Evolutionary conservation across 92 coral and sea anemone species (phyloP).

Genomic region (Palythoa heliodiscus): DNA sequence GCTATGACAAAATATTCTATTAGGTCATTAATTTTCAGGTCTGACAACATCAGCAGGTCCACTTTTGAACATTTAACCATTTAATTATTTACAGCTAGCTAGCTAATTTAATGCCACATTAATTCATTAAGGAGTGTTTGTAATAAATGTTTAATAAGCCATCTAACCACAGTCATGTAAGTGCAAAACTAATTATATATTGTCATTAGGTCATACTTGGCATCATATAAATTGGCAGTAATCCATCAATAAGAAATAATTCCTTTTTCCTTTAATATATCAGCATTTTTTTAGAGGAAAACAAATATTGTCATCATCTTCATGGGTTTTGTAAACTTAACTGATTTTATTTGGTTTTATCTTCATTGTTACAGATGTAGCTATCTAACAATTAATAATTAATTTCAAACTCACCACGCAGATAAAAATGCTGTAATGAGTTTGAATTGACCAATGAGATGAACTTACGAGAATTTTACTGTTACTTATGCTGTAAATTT

Average conservation of each 20-base stretch:
- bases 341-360: not conserved
- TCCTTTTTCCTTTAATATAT: not conserved
- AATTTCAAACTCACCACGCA: constrained; percentile 19
- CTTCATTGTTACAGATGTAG: constrained; percentile 28
- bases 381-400: constrained; percentile 14
- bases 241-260: not conserved
- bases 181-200: not conserved
- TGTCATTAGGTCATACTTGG: not conserved
- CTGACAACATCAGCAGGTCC: not conserved
- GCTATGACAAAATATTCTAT: not conserved
- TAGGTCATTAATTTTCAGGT: not conserved
- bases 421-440: constrained; percentile 24
- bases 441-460: constrained; percentile 25
- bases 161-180: not conserved
- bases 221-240: not conserved
- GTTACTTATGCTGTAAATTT: constrained; percentile 57
- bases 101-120: constrained; percentile 22
- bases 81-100: constrained; percentile 25
- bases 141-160: constrained; percentile 19
- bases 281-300: not conserved
- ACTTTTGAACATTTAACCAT: not conserved
- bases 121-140: constrained; percentile 30
- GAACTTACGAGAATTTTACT: constrained; percentile 34
- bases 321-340: not conserved
- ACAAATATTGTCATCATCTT: not conserved